phyloP scores from a whole-genome alignment of 2,113 vertebrate genomes.

The Orthochromis malagaraziensis region DNA sequence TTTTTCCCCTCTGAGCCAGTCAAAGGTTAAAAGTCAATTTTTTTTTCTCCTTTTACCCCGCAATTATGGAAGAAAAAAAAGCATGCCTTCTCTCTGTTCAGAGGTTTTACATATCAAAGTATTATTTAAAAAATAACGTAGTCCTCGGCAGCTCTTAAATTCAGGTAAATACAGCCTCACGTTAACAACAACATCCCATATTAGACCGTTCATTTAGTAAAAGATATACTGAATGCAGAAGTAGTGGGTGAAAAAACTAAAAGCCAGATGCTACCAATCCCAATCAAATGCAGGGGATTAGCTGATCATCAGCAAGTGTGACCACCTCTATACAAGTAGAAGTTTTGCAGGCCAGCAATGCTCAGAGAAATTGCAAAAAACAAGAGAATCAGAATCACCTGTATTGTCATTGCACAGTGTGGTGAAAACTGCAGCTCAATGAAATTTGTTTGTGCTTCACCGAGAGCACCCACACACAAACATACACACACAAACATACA shows the following conservation, averaged over 20 bases:
- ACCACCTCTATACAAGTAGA: neutral
- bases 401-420: neutral
- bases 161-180: neutral
- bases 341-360: neutral
- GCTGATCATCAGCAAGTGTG: neutral
- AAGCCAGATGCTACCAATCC: neutral
- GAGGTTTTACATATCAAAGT: neutral
- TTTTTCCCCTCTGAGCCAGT: neutral
- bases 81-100: neutral
- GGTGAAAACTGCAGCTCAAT: too few relatives aligned
- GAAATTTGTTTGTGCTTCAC: too few relatives aligned
- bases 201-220: neutral
- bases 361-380: neutral
- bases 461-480: too few relatives aligned
- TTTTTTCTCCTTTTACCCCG: neutral
- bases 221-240: neutral
- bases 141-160: neutral
- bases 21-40: neutral
- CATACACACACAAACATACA: too few relatives aligned
- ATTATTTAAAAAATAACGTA: accelerated
- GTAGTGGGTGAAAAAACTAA: neutral
- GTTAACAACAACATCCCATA: neutral
- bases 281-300: neutral
- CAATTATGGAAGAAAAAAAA: neutral
- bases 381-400: neutral